Conservation (phyloP, 2,888 invertebrate species). For the Cosmopolites sordidus region DNA sequence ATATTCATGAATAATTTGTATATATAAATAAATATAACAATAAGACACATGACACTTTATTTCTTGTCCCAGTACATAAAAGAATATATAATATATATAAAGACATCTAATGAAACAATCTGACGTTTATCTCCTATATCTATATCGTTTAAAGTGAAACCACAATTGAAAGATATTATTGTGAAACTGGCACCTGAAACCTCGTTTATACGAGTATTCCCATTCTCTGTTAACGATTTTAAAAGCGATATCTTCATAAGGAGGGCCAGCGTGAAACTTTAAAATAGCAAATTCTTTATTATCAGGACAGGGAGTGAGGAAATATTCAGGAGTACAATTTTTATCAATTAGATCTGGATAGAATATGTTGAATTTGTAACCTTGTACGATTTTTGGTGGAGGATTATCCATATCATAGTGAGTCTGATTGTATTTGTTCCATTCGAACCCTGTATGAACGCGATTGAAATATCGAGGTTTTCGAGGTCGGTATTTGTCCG, state of each 20-base stretch:
- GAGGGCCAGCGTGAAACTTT: slow-evolving; percentile 96
- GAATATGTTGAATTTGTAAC: slow-evolving; percentile 99
- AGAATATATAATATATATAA: too few relatives aligned
- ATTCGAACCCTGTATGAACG: slow-evolving; percentile 96
- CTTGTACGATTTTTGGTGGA: slow-evolving; percentile 99
- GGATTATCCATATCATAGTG: slow-evolving; percentile 99
- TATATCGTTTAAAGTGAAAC: slow-evolving; percentile 98
- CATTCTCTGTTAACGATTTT: slow-evolving; percentile 99
- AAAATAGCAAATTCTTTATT: slow-evolving; percentile 93
- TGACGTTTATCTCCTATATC: slow-evolving; percentile 89
- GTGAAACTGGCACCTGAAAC: slow-evolving; percentile 98
- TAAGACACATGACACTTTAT: too few relatives aligned
- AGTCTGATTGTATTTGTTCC: slow-evolving; percentile 99
- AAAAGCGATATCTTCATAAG: slow-evolving; percentile 98
- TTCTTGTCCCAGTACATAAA: too few relatives aligned
- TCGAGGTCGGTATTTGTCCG: slow-evolving; percentile 95
- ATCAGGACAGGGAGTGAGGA: slow-evolving; percentile 83
- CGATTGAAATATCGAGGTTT: slow-evolving; percentile 98
- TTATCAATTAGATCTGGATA: slow-evolving; percentile 98
- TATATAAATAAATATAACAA: too few relatives aligned
- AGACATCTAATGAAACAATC: too few relatives aligned
- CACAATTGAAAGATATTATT: slow-evolving; percentile 99
- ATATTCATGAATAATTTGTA: too few relatives aligned
- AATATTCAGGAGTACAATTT: slow-evolving; percentile 86
- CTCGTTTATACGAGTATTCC: slow-evolving; percentile 98